A percentile compares a stretch with the other conserved stretches of the same genome.
Evolutionary conservation across 2,888 invertebrate genomes (phyloP).

Genomic region (Tetanocera ferruginea): DNA sequence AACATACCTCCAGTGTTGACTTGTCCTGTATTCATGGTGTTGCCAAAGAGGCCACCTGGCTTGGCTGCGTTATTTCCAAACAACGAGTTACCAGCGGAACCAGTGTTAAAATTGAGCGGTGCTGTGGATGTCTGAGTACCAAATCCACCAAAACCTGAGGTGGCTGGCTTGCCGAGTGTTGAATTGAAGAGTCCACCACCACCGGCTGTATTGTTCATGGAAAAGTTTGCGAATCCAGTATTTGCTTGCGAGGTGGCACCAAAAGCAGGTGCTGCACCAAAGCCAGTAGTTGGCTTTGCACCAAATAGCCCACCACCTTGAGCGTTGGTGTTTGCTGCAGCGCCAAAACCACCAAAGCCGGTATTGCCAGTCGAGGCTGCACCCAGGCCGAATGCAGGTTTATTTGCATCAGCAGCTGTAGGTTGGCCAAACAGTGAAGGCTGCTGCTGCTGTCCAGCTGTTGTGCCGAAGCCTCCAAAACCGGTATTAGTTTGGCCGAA

Average conservation of each 20-base stretch:
- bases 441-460: constrained; percentile 58
- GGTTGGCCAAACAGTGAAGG: constrained; percentile 62
- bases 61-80: constrained; percentile 71
- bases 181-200: constrained; percentile 65
- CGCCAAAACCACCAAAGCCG: constrained; percentile 68
- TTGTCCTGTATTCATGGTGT: constrained; percentile 53
- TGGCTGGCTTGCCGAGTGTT: constrained; percentile 68
- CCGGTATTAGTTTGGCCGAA: constrained; percentile 66
- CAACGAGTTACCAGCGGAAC: constrained; percentile 61
- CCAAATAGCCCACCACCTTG: constrained; percentile 68
- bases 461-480: constrained; percentile 68
- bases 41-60: constrained; percentile 69
- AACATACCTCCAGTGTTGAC: constrained; percentile 68
- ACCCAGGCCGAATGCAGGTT: constrained; percentile 65
- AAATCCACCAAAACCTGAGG: constrained; percentile 74
- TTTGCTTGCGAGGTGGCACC: constrained; percentile 61
- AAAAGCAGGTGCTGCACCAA: constrained; percentile 67
- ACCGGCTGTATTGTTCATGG: constrained; percentile 55
- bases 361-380: constrained; percentile 57
- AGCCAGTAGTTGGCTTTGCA: constrained; percentile 68
- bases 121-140: constrained; percentile 66
- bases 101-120: constrained; percentile 67
- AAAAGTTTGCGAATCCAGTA: constrained; percentile 63
- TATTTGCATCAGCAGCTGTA: constrained; percentile 66
- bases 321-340: constrained; percentile 66